These are phyloP conservation scores for Ammodytes dubius DNA, from an alignment of 2,113 vertebrate genomes.

Conservation along the genomic window DNA sequence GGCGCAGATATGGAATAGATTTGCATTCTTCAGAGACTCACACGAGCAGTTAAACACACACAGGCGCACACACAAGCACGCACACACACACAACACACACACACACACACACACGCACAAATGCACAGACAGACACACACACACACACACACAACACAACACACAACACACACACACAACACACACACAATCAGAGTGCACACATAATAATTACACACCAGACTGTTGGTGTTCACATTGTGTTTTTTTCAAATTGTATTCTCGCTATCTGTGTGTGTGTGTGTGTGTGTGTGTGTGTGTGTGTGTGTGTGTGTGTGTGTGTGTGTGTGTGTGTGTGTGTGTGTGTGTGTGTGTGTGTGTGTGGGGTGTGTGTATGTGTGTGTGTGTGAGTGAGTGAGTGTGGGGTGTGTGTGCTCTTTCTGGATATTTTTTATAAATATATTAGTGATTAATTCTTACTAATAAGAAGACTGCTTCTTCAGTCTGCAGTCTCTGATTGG, in stretches of 20 bases:
- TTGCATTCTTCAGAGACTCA: slow-evolving; percentile 48
- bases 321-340: background rate
- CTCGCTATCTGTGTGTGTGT: background rate
- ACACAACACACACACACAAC: background rate
- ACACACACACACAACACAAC: slow-evolving; percentile 1
- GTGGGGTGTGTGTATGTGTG: slow-evolving; percentile 4
- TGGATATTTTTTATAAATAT: no score
- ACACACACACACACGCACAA: background rate
- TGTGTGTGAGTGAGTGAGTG: background rate
- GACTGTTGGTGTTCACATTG: slow-evolving; percentile 33
- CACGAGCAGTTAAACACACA: slow-evolving; percentile 6
- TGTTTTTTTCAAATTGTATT: slow-evolving; percentile 24
- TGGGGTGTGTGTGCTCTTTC: no score
- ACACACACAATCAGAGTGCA: background rate
- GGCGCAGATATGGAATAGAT: slow-evolving; percentile 43
- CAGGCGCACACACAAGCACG: background rate
- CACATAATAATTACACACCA: slow-evolving; percentile 32
- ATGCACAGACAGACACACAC: slow-evolving; percentile 9
- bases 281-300: background rate
- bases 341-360: background rate
- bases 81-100: background rate
- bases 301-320: background rate
- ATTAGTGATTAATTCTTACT: no score
- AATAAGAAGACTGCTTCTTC: no score
- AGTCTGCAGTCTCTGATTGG: no score